Evolutionary conservation across 2,113 vertebrate genomes (phyloP), one percentile per base, ranked within the genome.

Genomic region (Corythornis vintsioides): DNA sequence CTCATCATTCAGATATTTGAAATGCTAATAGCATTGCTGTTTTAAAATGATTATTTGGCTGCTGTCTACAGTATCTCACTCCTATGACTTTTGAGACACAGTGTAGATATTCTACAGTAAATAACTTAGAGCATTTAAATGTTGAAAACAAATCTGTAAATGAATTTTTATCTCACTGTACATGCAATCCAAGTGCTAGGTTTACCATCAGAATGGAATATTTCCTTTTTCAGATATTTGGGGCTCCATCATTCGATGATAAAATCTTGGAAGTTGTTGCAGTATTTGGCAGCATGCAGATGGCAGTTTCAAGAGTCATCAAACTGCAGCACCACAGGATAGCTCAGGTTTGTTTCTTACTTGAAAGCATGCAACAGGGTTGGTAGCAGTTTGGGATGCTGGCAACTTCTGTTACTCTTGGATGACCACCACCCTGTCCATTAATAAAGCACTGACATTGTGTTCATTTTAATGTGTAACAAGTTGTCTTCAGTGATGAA

Each of bases 261-360:
- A 99, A 99, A 96, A 99, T 99, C 95, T 97, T 99, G 87, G 99
- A 99, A 82, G 99, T 99, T 1, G 99, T 99, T 35, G 99, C 99
- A 1, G 98, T 99, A 38, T 99, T 99, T 92, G 99, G 99, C n/a
- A 99, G 99, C 81, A 98, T 99, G 98, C 99, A 99, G 96, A 99
- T 99, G 99, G 99, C 99, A 2, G 98, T 99, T 48, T 99, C 99
- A 42, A 98, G 99, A 86, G 99, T 99, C 90, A 99, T 99, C 96
- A 99, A 99, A 70, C 97, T 99, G 47, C 99, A 99, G 71, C 99
- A 99, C 87, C 99, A 99, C 87, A 98, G 99, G 89, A 99, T 99
- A 74, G 99, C 99, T 48, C 99, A 99, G 99, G 99, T 99, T 81
- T 89, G 94, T 94, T 53, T 74, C 60, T 74, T 13, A 13, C 38